These are phyloP conservation scores for Listronotus oregonensis DNA, from an alignment of 1,140 invertebrate species.

Conservation along the genomic window DNA sequence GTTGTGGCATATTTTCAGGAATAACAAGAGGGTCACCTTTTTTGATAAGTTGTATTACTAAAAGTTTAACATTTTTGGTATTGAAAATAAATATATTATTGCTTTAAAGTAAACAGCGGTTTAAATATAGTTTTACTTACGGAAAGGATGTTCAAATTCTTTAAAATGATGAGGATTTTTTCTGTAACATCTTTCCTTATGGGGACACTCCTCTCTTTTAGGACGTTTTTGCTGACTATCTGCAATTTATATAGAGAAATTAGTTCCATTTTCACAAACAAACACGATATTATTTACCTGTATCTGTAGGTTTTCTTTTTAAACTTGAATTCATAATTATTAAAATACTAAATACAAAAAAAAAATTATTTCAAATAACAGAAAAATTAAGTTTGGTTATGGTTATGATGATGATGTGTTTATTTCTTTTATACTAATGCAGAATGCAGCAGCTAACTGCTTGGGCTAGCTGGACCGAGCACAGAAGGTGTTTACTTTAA, in stretches of 20 bases:
- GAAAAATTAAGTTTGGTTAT: too few relatives aligned
- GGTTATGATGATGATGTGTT: too few relatives aligned
- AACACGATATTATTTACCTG: background rate
- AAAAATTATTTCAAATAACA: too few relatives aligned
- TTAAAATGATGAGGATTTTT: conserved; percentile 81
- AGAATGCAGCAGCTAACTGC: too few relatives aligned
- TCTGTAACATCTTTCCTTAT: conserved; percentile 76
- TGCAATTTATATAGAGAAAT: background rate
- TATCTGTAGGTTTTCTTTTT: conserved; percentile 20
- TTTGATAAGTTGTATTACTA: conserved; percentile 49
- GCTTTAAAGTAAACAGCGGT: conserved; percentile 15
- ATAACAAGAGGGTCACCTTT: conserved; percentile 54
- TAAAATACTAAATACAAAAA: background rate
- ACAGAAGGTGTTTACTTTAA: too few relatives aligned
- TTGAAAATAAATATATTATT: background rate
- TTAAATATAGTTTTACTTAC: conserved; percentile 57
- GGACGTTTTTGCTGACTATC: conserved; percentile 29
- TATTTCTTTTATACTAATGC: too few relatives aligned
- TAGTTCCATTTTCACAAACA: background rate
- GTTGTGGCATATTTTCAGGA: conserved; percentile 54
- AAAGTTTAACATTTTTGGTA: conserved; percentile 12
- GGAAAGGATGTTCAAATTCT: conserved; percentile 78
- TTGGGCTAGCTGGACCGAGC: too few relatives aligned
- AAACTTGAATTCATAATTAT: conserved; percentile 12
- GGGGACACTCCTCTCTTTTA: conserved; percentile 65